Evolutionary conservation across 2,888 invertebrate species (phyloP).

Genomic region (Marronus borbonicus): DNA sequence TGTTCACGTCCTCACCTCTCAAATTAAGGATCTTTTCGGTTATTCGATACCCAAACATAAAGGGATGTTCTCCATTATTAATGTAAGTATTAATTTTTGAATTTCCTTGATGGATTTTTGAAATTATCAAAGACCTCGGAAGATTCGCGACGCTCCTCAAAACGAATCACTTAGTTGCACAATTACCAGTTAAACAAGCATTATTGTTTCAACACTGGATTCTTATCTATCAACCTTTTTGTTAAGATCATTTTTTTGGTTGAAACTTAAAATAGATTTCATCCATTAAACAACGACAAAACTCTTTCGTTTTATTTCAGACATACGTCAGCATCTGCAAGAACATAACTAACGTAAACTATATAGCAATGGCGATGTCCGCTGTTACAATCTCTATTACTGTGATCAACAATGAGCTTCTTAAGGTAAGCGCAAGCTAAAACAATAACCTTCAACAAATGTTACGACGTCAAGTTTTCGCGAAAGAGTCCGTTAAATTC

Average conservation of each 20-base stretch:
- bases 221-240: too few relatives aligned
- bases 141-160: too few relatives aligned
- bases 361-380: conserved; percentile 71
- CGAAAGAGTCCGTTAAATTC: neutral
- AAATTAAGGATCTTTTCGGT: conserved; percentile 77
- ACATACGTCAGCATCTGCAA: conserved; percentile 49
- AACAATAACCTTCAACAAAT: too few relatives aligned
- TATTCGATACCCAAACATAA: conserved; percentile 73
- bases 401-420: conserved; percentile 76
- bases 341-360: conserved; percentile 41
- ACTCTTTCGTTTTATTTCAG: conserved; percentile 25
- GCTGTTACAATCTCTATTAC: conserved; percentile 75
- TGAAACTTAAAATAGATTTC: too few relatives aligned
- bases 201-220: too few relatives aligned
- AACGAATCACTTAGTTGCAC: too few relatives aligned
- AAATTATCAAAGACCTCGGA: too few relatives aligned
- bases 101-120: too few relatives aligned
- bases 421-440: conserved; percentile 71
- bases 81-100: conserved; percentile 68
- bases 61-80: conserved; percentile 76
- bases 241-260: too few relatives aligned
- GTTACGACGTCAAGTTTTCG: too few relatives aligned
- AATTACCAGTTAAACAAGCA: too few relatives aligned
- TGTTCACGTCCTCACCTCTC: conserved; percentile 80
- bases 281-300: too few relatives aligned